phyloP scores from a whole-genome alignment of 2,888 invertebrate genomes.

The Pachliopta kotzebuea region DNA sequence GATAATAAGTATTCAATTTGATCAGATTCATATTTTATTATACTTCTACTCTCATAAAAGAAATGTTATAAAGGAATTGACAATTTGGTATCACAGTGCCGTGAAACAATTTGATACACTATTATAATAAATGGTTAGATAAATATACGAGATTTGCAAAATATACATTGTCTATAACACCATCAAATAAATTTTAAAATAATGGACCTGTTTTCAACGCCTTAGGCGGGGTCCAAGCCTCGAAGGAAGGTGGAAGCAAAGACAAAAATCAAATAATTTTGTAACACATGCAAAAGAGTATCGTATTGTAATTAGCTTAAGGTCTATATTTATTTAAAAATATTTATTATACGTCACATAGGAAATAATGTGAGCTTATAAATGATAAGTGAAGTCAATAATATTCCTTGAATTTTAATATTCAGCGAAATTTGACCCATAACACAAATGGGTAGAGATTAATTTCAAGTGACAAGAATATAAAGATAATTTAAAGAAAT shows the following conservation, averaged over 20 bases:
- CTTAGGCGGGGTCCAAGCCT: slow-evolving; percentile 52
- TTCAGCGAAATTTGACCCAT: slow-evolving; percentile 31
- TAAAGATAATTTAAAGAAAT: slow-evolving; percentile 45
- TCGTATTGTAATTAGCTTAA: slow-evolving; percentile 13
- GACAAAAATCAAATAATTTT: slow-evolving; percentile 32
- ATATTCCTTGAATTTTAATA: slow-evolving; percentile 40
- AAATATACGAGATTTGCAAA: neutral
- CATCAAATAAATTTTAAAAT: too few species aligned
- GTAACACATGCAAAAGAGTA: slow-evolving; percentile 26
- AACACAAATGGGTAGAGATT: slow-evolving; percentile 17
- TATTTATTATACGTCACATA: slow-evolving; percentile 34
- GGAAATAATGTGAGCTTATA: slow-evolving; percentile 36
- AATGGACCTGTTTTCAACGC: slow-evolving; percentile 46
- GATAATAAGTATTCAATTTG: too few species aligned
- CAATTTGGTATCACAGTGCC: too few species aligned
- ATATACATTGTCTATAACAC: too few species aligned
- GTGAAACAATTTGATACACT: neutral
- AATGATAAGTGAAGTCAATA: slow-evolving; percentile 48
- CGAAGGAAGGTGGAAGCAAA: slow-evolving; percentile 41
- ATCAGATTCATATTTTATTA: too few species aligned
- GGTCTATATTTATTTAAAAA: slow-evolving; percentile 26
- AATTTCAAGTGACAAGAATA: slow-evolving; percentile 37
- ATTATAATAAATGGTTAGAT: neutral
- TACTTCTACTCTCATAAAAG: too few species aligned
- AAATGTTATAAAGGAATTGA: too few species aligned